A percentile compares a stretch with the other conserved stretches of the same genome.
These are phyloP conservation scores for Chloebia gouldiae DNA, from an alignment of 2,113 vertebrate species.

Conservation along the genomic window DNA sequence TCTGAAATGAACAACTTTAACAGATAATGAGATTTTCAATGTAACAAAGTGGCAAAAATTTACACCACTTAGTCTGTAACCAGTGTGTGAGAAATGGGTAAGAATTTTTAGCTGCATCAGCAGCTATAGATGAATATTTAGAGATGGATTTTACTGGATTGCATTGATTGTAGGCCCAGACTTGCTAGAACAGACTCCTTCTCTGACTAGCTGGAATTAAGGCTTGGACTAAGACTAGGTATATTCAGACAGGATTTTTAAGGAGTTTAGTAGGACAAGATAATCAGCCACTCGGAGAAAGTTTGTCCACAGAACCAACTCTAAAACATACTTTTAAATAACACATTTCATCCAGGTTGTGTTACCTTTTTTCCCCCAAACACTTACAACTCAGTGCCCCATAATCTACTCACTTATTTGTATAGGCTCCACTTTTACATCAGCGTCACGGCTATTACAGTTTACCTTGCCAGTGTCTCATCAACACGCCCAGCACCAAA, in stretches of 20 bases:
- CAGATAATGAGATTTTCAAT: background rate
- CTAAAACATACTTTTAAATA: background rate
- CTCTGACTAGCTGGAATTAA: background rate
- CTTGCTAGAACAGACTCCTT: background rate
- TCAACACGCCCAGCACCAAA: background rate
- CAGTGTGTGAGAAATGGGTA: background rate
- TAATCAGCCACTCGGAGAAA: background rate
- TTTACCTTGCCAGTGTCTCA: background rate
- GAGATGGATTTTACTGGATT: background rate
- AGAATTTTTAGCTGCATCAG: background rate
- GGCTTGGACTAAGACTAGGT: background rate
- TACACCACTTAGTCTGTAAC: background rate
- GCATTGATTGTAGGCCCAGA: background rate
- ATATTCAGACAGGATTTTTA: background rate
- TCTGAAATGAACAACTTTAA: background rate
- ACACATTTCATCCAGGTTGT: background rate
- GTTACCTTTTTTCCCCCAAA: background rate
- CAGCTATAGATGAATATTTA: background rate
- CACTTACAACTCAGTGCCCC: background rate
- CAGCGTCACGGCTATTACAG: background rate
- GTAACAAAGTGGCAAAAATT: background rate
- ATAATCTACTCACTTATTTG: background rate
- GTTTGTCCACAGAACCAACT: background rate
- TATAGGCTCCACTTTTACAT: background rate
- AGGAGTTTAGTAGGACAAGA: background rate